Evolutionary conservation across 2,113 vertebrate genomes (phyloP).

Genomic region (Sturnira hondurensis): DNA sequence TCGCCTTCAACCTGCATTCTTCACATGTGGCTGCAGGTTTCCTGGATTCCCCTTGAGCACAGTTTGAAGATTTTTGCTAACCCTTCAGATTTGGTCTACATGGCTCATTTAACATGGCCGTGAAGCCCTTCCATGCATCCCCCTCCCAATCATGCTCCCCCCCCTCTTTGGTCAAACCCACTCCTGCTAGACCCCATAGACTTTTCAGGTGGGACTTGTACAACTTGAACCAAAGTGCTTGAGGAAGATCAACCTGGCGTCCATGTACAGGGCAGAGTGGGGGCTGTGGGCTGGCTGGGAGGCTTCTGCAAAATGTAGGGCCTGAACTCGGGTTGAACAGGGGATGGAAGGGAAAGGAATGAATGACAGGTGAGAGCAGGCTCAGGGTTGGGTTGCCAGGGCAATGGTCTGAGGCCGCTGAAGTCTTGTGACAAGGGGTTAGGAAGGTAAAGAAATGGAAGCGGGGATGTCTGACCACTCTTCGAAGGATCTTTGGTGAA

Average conservation of each 20-base stretch:
- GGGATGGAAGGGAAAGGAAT: not conserved
- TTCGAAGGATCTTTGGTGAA: not conserved
- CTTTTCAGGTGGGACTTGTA: not conserved
- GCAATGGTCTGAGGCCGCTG: too few species aligned
- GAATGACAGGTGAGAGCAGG: not conserved
- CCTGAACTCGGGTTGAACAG: not conserved
- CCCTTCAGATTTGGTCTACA: not conserved
- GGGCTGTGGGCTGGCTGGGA: not conserved
- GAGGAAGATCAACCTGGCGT: not conserved
- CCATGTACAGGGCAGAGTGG: not conserved
- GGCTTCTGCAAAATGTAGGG: not conserved
- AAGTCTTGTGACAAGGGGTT: not conserved
- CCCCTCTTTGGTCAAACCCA: not conserved
- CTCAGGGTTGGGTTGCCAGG: too few species aligned
- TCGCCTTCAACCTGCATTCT: not conserved
- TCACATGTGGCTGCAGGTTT: not conserved
- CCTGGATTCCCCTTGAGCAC: not conserved
- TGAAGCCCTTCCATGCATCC: not conserved
- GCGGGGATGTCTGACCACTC: not conserved
- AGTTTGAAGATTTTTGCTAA: too few species aligned
- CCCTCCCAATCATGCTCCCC: not conserved
- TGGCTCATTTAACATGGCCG: not conserved
- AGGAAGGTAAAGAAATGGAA: not conserved
- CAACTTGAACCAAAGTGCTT: not conserved
- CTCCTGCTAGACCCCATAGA: not conserved